These are phyloP conservation scores for Gymnoscopelus microlampas DNA, from an alignment of 2,797 vertebrate genomes.

Conservation along the genomic window DNA sequence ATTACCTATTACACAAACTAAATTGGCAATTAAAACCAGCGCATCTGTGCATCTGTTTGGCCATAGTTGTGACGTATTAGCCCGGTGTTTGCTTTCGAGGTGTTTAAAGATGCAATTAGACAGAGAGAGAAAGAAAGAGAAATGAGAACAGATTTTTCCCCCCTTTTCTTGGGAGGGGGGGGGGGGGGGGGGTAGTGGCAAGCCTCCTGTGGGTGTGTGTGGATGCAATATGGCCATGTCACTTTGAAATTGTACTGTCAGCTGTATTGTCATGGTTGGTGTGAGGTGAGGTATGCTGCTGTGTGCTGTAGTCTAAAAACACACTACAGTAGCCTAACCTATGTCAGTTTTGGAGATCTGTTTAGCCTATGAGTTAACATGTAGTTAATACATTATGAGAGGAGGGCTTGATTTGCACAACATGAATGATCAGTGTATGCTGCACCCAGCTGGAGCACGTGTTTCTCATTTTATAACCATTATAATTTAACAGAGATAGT, in stretches of 20 bases:
- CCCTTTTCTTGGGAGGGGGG: neutral
- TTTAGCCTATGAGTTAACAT: neutral
- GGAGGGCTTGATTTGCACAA: too few relatives aligned
- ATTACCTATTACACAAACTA: conserved; percentile 58
- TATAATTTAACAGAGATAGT: too few relatives aligned
- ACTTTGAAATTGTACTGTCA: conserved; percentile 43
- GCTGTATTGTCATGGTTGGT: conserved; percentile 29
- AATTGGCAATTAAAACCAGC: conserved; percentile 69
- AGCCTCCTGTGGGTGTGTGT: conserved; percentile 27
- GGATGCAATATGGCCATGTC: conserved; percentile 28
- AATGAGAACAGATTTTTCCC: conserved; percentile 15
- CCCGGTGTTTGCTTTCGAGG: conserved; percentile 29
- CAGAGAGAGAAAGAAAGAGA: conserved; percentile 7
- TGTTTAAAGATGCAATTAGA: conserved; percentile 33
- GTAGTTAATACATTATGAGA: neutral
- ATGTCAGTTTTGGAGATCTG: neutral
- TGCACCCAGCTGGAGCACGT: too few relatives aligned
- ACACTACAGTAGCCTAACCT: neutral
- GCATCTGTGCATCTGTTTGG: conserved; percentile 64
- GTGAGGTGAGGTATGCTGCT: conserved; percentile 27
- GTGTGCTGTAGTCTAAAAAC: conserved; percentile 16
- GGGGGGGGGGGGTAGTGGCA: too few relatives aligned
- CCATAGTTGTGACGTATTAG: conserved; percentile 58
- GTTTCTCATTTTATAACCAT: too few relatives aligned
- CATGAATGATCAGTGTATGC: too few relatives aligned